A percentile compares a stretch with the other conserved stretches of the same genome.
Evolutionary conservation across 2,113 vertebrate genomes (phyloP).

Genomic region (Strix uralensis): DNA sequence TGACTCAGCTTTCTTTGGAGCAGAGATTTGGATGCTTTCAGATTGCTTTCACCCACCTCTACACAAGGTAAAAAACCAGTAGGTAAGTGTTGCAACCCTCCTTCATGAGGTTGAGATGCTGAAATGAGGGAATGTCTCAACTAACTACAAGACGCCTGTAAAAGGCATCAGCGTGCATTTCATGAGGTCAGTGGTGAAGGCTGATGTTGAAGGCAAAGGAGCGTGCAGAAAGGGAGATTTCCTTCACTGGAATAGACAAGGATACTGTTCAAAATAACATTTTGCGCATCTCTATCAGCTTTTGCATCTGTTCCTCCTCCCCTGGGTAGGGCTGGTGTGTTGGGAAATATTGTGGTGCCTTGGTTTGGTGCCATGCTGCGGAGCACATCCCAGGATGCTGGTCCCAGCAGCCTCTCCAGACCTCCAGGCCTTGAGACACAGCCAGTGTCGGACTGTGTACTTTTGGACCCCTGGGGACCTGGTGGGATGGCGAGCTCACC

Average conservation of each 20-base stretch:
- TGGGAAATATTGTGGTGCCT: not conserved
- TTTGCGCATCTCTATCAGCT: not conserved
- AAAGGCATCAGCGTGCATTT: not conserved
- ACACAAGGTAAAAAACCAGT: not conserved
- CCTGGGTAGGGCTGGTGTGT: fast-evolving
- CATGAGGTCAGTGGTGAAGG: not conserved
- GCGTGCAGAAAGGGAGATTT: not conserved
- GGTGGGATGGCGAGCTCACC: not conserved
- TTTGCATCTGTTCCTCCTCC: not conserved
- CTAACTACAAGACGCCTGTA: too few species aligned
- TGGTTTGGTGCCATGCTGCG: fast-evolving
- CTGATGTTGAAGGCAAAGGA: not conserved
- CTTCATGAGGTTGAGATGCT: not conserved
- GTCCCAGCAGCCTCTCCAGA: not conserved
- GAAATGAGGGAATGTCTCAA: not conserved
- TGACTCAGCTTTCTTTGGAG: not conserved
- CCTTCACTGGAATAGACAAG: not conserved
- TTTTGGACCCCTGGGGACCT: not conserved
- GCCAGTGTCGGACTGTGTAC: not conserved
- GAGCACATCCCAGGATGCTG: too few species aligned
- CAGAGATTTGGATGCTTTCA: not conserved
- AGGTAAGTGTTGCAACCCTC: not conserved
- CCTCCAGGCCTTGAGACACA: not conserved
- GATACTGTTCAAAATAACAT: not conserved
- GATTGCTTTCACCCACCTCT: not conserved